Conservation (phyloP, 2,888 invertebrate genomes). For the Drosophila parthenogenetica region DNA sequence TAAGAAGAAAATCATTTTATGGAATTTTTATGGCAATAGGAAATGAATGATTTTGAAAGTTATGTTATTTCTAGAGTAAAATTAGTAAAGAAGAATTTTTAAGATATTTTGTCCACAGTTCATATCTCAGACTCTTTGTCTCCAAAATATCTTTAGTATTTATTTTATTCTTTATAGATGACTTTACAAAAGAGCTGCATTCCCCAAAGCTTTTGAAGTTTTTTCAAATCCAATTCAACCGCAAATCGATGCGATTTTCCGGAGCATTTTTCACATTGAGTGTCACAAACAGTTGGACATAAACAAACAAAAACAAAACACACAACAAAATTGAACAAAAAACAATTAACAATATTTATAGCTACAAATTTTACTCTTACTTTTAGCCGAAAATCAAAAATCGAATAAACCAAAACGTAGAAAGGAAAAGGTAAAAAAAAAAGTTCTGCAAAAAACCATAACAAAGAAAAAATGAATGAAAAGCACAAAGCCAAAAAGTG, state of each 20-base stretch:
- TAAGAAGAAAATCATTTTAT: too few species aligned
- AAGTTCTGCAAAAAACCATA: constrained; percentile 45
- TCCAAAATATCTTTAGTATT: not conserved
- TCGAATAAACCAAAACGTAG: constrained; percentile 37
- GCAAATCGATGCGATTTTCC: not conserved
- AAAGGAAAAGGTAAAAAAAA: constrained; percentile 60
- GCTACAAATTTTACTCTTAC: constrained; percentile 34
- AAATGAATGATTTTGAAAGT: too few species aligned
- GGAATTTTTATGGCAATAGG: too few species aligned
- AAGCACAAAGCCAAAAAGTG: constrained; percentile 53
- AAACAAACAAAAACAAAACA: constrained; percentile 14
- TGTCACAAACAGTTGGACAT: constrained; percentile 34
- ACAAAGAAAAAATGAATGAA: constrained; percentile 29
- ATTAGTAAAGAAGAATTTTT: too few species aligned
- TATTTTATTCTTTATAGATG: not conserved
- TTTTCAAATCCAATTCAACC: constrained; percentile 1
- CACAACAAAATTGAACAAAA: constrained; percentile 8
- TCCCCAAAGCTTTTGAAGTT: not conserved
- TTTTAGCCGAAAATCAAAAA: constrained; percentile 38
- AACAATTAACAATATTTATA: constrained; percentile 38
- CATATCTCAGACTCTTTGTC: too few species aligned
- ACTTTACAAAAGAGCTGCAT: not conserved
- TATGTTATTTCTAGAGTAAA: too few species aligned
- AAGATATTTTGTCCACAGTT: too few species aligned
- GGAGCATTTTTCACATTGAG: constrained; percentile 1